phyloP scores from a whole-genome alignment of 2,888 invertebrate species.

The Noctua fimbriata region DNA sequence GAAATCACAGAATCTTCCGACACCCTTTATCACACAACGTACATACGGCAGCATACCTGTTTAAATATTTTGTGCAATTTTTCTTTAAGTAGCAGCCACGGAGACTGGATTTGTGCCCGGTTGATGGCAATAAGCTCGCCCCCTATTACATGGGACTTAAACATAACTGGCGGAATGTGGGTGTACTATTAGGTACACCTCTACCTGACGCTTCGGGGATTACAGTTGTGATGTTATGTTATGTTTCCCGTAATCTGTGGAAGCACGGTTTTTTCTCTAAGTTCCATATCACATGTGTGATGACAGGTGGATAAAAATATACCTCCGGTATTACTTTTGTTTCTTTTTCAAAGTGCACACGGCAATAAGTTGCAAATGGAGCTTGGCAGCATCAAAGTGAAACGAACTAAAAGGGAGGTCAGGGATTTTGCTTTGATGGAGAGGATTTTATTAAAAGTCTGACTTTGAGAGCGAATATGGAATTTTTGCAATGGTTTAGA shows the following conservation, averaged over 20 bases:
- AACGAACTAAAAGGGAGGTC: conserved; percentile 41
- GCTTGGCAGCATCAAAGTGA: conserved; percentile 34
- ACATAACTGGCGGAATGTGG: no score
- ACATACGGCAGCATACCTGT: neutral
- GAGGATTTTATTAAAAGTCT: conserved; percentile 30
- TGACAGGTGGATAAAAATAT: conserved; percentile 3
- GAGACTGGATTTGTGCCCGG: no score
- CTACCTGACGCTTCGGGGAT: no score
- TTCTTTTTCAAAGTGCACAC: conserved; percentile 37
- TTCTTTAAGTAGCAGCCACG: neutral
- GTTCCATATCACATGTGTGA: no score
- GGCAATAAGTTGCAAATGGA: conserved; percentile 47
- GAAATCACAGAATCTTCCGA: neutral
- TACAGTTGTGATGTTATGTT: no score
- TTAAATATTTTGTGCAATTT: neutral
- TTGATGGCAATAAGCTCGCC: no score
- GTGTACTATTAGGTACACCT: no score
- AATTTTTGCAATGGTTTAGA: conserved; percentile 3
- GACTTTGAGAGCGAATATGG: conserved; percentile 34
- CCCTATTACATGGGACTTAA: no score
- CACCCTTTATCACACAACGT: neutral
- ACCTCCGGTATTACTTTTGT: neutral
- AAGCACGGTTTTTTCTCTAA: neutral
- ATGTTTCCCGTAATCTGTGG: neutral
- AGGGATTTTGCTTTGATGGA: conserved; percentile 38